Evolutionary conservation across 2,888 invertebrate species (phyloP).

Genomic region (Strigamia transsilvanica): DNA sequence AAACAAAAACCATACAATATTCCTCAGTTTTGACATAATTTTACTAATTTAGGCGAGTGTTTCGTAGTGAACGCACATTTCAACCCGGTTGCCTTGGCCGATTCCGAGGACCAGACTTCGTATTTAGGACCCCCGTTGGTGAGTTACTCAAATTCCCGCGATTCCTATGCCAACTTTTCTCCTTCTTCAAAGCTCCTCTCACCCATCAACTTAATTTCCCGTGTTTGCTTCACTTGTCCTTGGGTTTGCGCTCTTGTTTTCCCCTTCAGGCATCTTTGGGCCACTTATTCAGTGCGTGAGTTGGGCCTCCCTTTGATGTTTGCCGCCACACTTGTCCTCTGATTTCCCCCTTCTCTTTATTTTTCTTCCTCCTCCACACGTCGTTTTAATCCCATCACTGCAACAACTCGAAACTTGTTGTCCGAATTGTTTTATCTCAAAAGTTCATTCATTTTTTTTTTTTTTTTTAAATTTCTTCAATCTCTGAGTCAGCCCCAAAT

Average conservation of each 20-base stretch:
- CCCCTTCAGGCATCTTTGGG: conserved; percentile 48
- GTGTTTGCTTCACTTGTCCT: conserved; percentile 25
- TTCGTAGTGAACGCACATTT: conserved; percentile 57
- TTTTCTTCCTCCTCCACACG: conserved; percentile 51
- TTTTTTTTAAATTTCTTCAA: background rate
- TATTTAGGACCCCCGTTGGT: conserved; percentile 51
- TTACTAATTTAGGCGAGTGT: conserved; percentile 54
- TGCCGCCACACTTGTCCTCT: conserved; percentile 40
- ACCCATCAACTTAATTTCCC: background rate
- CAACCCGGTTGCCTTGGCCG: conserved; percentile 55
- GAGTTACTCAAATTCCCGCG: conserved; percentile 45
- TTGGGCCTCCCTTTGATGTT: background rate
- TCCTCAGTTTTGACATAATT: background rate
- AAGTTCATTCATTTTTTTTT: conserved; percentile 2
- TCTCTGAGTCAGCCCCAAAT: conserved; percentile 14
- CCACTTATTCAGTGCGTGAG: conserved; percentile 51
- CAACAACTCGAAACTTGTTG: background rate
- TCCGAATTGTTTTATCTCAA: background rate
- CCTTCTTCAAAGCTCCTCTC: conserved; percentile 6
- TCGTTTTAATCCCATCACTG: background rate
- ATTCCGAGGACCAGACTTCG: conserved; percentile 53
- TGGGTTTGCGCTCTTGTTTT: conserved; percentile 34
- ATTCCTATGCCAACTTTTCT: background rate
- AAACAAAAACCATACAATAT: no score
- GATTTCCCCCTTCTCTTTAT: conserved; percentile 42